Conservation (phyloP, 2,113 vertebrate genomes). For the Tonatia bakeri region DNA sequence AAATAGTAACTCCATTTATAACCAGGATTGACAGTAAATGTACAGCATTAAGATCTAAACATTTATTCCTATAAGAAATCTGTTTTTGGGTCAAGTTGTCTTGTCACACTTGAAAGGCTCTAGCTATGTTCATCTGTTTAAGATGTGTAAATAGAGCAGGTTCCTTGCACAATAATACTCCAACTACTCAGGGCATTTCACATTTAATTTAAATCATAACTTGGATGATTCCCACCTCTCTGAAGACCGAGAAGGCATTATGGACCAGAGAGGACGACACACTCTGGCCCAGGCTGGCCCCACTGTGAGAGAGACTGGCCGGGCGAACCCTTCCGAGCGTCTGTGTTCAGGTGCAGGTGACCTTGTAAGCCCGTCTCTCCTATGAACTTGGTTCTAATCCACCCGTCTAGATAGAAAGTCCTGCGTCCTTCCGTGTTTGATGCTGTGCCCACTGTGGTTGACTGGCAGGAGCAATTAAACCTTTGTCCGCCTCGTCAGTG, state of each 20-base stretch:
- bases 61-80: neutral
- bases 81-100: neutral
- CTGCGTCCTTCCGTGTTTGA: neutral
- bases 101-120: neutral
- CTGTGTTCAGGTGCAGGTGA: neutral
- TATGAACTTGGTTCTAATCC: neutral
- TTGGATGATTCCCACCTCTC: neutral
- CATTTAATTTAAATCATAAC: neutral
- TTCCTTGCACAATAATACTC: neutral
- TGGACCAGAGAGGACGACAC: neutral
- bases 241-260: neutral
- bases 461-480: neutral
- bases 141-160: neutral
- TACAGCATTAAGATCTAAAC: neutral
- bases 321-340: neutral
- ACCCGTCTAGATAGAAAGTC: neutral
- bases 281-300: neutral
- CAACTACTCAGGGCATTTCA: neutral
- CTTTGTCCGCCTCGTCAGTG: neutral
- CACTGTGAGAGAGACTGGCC: neutral
- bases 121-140: neutral
- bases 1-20: neutral
- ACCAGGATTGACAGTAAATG: neutral
- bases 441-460: neutral
- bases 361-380: neutral